Evolutionary conservation across 2,797 vertebrate genomes (phyloP), one percentile per base, ranked within the genome.

Genomic region (Spea hammondii): DNA sequence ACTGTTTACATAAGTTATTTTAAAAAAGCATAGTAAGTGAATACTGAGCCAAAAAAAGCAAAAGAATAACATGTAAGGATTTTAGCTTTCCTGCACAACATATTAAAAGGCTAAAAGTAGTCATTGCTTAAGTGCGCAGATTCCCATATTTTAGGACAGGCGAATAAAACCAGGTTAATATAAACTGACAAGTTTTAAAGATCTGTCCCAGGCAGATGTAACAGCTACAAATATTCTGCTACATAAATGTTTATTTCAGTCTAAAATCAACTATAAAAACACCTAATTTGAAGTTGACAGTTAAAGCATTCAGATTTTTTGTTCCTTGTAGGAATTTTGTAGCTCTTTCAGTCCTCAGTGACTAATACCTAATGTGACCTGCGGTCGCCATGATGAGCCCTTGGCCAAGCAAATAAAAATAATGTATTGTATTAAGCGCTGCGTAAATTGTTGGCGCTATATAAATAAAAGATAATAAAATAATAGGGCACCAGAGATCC

Each of bases 241-340:
- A 5, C 8, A 84, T 83, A 86, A 86, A 82, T 84, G 83, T 86
- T 85, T 83, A 77, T 78, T 8, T 78, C 83, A 50, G 8, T 51
- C n/a, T 1, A 11, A 17, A 64, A 64, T 17, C 6, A 17, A 32
- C 32, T 32, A 32, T 32, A 32, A 32, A 32, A 32, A 32, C 32
- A 32, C 32, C 32, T 32, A 32, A 32, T 32, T 32, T 7, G n/a
- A 64, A 64, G 60, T 64, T 17, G 44, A 17, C 60, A 64, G n/a
- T 64, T 64, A 64, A 6, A 64, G 11, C 60, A 4, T 6, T 64
- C 6, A 8, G 4, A 64, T 64, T 17, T 4, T 64, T 6, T 32
- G 32, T 32, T 32, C 32, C 32, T 32, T 32, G 32, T 32, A 32
- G 3, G 32, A 32, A 32, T 32, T 32, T 32, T 32, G 32, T 32